Conservation (phyloP, 64 coral and sea anemone species). For the Montipora efflorescens region DNA sequence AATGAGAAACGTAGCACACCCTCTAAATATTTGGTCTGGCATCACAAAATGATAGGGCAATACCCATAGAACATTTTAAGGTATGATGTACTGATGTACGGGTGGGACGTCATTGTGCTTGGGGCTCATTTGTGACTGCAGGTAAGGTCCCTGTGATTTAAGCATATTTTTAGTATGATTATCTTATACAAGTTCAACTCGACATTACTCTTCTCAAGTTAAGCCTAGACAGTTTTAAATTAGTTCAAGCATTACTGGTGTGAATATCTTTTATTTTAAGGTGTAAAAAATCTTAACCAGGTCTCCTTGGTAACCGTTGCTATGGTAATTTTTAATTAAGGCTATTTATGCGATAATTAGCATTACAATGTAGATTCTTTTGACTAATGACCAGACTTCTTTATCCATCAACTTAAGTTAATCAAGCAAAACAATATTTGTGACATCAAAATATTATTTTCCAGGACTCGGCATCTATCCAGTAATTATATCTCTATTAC, state of each 20-base stretch:
- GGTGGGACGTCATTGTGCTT: background rate
- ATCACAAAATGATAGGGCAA: too few relatives aligned
- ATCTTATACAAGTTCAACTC: too few relatives aligned
- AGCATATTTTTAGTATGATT: conserved; percentile 14
- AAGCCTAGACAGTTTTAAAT: background rate
- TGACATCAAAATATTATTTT: background rate
- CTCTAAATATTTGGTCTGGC: too few relatives aligned
- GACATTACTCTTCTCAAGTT: background rate
- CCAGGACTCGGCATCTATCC: conserved; percentile 6
- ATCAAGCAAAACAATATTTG: background rate
- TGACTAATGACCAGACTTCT: too few relatives aligned
- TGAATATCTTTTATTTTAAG: background rate
- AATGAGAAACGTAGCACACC: too few relatives aligned
- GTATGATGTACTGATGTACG: too few relatives aligned
- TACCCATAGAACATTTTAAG: too few relatives aligned
- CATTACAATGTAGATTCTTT: too few relatives aligned
- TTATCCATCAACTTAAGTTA: too few relatives aligned
- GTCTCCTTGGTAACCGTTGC: too few relatives aligned
- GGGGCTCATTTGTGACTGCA: background rate
- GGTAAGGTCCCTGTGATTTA: background rate
- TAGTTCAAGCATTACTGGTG: background rate
- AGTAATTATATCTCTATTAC: background rate
- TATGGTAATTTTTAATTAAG: too few relatives aligned
- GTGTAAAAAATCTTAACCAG: background rate
- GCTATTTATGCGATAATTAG: background rate